phyloP scores from a whole-genome alignment of 2,797 vertebrate species.

The Knipowitschia caucasica region DNA sequence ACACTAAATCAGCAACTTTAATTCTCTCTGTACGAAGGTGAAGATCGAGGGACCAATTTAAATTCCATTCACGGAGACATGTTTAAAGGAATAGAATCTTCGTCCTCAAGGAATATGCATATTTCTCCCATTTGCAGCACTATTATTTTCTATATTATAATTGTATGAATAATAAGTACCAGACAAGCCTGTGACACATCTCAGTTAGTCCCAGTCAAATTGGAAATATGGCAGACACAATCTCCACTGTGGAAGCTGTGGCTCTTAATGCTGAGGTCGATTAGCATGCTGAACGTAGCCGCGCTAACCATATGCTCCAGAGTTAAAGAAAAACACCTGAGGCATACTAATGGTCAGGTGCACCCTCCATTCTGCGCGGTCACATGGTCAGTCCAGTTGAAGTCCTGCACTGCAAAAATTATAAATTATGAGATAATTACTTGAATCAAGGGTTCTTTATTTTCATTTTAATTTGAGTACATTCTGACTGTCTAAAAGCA shows the following conservation, averaged over 20 bases:
- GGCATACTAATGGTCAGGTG: slow-evolving; percentile 32
- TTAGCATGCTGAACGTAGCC: slow-evolving; percentile 31
- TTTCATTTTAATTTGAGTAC: too few species aligned
- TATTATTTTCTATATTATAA: not conserved
- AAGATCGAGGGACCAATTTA: too few species aligned
- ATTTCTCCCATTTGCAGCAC: not conserved
- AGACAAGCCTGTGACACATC: not conserved
- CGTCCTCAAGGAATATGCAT: not conserved
- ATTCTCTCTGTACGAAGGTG: too few species aligned
- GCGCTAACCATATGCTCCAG: slow-evolving; percentile 31
- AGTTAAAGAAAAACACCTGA: slow-evolving; percentile 18
- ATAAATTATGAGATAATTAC: too few species aligned
- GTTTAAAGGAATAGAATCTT: not conserved
- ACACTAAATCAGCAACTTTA: too few species aligned
- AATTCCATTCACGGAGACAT: not conserved
- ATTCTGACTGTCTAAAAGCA: too few species aligned
- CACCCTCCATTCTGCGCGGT: not conserved
- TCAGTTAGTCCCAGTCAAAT: not conserved
- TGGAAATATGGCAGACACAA: not conserved
- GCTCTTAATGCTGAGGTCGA: slow-evolving; percentile 8
- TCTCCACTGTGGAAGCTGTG: slow-evolving; percentile 1
- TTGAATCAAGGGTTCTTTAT: too few species aligned
- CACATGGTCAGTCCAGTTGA: too few species aligned
- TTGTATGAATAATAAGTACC: slow-evolving; percentile 3
- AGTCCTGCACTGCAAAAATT: slow-evolving; percentile 7